Evolutionary conservation across 2,888 invertebrate genomes (phyloP), one percentile per base, ranked within the genome.

Genomic region (Orchesellides sinensis): DNA sequence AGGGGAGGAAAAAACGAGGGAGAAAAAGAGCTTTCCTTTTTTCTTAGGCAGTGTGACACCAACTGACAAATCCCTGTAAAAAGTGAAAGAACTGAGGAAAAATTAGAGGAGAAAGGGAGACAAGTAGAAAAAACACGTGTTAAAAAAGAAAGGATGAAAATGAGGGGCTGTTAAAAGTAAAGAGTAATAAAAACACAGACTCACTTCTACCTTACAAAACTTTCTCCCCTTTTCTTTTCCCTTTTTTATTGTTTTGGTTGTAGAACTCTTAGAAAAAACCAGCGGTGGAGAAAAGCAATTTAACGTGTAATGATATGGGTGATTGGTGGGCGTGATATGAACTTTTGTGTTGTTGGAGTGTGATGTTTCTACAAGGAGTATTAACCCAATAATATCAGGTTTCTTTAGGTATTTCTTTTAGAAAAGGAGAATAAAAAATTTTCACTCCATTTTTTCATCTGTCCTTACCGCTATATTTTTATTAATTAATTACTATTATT

Each of bases 91-190:
- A 63, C 1, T 40, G 5, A 14, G 66, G 45, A 54, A 56, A 75
- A 68, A 66, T 54, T 54, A 40, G 56, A 73, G 21, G 10, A 73
- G 29, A 73, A 45, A 32, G 25, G 52, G n/a, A n/a, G n/a, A n/a
- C n/a, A n/a, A n/a, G n/a, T n/a, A n/a, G n/a, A 75, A 65, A 68
- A 68, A 75, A 32, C 59, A 75, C 45, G 75, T 75, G 74, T 61
- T 74, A 1, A 40, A n/a, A 5, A 52, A 32, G 10, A 32, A 52
- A 73, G 21, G 19, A 59, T 32, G 40, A 49, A 49, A 45, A 69
- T 40, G 52, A 66, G 40, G 72, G 56, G 65, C 56, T 40, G 59
- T n/a, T 56, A 68, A 49, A 47, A 70, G 17, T 27, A n/a, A n/a
- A n/a, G n/a, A n/a, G n/a, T n/a, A n/a, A n/a, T n/a, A n/a, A n/a